Percentiles rank a stretch among this genome's conserved stretches.
Evolutionary conservation across 2,797 vertebrate species (phyloP).

Genomic region (Channa striata): DNA sequence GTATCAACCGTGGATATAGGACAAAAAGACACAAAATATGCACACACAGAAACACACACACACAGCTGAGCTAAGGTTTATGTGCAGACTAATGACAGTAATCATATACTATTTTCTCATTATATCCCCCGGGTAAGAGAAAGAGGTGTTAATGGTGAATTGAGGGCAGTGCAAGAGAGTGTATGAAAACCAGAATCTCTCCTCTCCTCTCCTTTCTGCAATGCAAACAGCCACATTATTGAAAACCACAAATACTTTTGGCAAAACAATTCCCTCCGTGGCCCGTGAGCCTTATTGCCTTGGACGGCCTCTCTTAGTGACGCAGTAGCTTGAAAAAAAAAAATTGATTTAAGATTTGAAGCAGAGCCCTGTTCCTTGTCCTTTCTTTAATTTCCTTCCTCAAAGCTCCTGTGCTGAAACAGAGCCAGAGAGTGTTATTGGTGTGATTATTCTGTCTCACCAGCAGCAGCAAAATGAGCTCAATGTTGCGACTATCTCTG

Average conservation of each 20-base stretch:
- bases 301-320: conserved; percentile 40
- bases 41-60: conserved; percentile 14
- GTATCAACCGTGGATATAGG: conserved; percentile 15
- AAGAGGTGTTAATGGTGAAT: conserved; percentile 45
- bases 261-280: conserved; percentile 57
- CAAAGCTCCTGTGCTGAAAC: conserved; percentile 53
- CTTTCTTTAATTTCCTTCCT: conserved; percentile 62
- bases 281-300: conserved; percentile 62
- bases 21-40: conserved; percentile 5
- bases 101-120: conserved; percentile 43
- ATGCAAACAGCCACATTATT: conserved; percentile 63
- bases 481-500: conserved; percentile 45
- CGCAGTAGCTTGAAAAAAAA: background rate
- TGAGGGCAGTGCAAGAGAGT: conserved; percentile 46
- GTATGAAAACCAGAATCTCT: conserved; percentile 28
- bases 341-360: conserved; percentile 31
- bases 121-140: conserved; percentile 32
- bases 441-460: conserved; percentile 59
- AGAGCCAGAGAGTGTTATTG: conserved; percentile 53
- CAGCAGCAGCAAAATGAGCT: conserved; percentile 42
- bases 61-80: conserved; percentile 20
- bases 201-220: conserved; percentile 24
- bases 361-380: conserved; percentile 26
- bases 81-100: conserved; percentile 49
- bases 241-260: conserved; percentile 71